Evolutionary conservation across 2,113 vertebrate genomes (phyloP), one percentile per base, ranked within the genome.

Genomic region (Monarcha castaneiventris): DNA sequence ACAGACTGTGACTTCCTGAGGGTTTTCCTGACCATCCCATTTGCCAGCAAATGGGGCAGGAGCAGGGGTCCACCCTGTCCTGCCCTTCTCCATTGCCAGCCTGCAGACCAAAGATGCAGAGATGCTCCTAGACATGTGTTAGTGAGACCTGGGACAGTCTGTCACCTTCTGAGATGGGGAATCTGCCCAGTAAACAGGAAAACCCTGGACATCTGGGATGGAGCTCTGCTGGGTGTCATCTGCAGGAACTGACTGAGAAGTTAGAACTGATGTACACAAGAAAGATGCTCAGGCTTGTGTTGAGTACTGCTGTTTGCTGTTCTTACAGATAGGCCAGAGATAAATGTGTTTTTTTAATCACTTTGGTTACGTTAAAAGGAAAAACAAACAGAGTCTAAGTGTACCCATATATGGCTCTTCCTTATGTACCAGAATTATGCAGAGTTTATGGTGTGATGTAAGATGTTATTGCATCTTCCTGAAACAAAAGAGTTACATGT

Each of bases 131-230:
- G 27, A 10, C 0, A 0, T 23, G 10, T 3, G 4, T 32, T n/a
- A 20, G n/a, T 49, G 48, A 63, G 29, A 21, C 44, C 73, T 52
- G 82, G 54, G 25, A 14, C 30, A 37, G 48, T 16, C 51, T 52
- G 30, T n/a, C 58, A 49, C 44, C 30, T 52, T 9, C 68, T 3
- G 7, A 52, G 58, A 4, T 1, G 27, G 62, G 58, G 51, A 44
- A 27, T 16, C n/a, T 13, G 9, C 35, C 64, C 56, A 1, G 1
- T 4, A 11, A 41, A 23, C 19, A 16, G n/a, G 39, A 37, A 51
- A 41, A 44, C 0, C 0, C 32, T 35, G 48, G 39, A 33, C 16
- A 29, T 22, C 13, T 0, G 0, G 55, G 48, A 7, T 44, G 35
- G 52, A 37, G 6, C 62, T 43, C 16, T 26, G 44, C 58, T 58